Evolutionary conservation across 2,797 vertebrate genomes (phyloP), one percentile per base, ranked within the genome.

Genomic region (Platyrinchus mystaceus): DNA sequence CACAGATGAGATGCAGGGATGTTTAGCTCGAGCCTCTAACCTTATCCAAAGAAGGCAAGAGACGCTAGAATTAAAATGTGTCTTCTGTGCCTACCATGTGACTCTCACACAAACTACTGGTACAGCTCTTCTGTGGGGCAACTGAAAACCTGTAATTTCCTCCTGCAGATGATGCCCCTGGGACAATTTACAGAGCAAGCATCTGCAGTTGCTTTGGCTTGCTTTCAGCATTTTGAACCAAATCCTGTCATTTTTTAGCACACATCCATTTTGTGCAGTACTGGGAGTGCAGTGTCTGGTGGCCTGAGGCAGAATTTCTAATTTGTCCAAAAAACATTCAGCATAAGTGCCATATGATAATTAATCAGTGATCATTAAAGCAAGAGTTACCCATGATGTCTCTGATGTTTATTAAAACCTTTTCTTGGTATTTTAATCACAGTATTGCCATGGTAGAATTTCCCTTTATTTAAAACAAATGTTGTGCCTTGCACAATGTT

Each of bases 391-490:
- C 36, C 64, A 26, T 23, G 27, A 58, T 56, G 9, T 52, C 37
- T 82, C 67, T 83, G 41, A 74, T 47, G 30, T 60, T 91, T 70
- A 81, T 77, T 70, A 43, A 85, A 87, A 27, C 6, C 4, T 37
- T 74, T 52, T 68, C n/a, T 76, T 59, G n/a, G 37, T 10, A 47
- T 85, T 95, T 94, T 90, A 92, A 93, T 92, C 81, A 55, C 14
- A 68, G 23, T 28, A 37, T 76, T 95, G 32, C 60, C 73, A 68
- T 89, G 62, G 46, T 16, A 94, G 26, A 17, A 34, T 71, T 96
- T 96, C 13, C 41, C 93, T 90, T 91, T 78, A 36, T 80, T 95
- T 90, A 84, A 94, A 95, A 87, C 10, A 94, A 91, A 88, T 34
- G 5, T 64, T 90, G 53, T 60, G 39, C 62, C 75, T 86, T 69